These are phyloP conservation scores for Etheostoma nigrum DNA, from an alignment of 2,797 vertebrate genomes.

Conservation along the genomic window DNA sequence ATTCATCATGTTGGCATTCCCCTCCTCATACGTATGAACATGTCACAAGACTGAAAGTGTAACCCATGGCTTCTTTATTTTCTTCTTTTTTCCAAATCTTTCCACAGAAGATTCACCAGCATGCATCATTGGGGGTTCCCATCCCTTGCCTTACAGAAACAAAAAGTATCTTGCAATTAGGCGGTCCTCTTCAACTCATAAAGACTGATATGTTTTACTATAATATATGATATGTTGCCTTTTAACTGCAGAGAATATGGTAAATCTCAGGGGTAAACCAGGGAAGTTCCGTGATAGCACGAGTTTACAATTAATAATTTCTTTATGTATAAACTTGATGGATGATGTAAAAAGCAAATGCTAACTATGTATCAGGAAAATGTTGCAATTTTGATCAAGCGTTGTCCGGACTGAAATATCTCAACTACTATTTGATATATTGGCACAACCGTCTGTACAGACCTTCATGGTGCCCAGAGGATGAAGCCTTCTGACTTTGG, in stretches of 20 bases:
- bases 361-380: neutral
- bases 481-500: neutral
- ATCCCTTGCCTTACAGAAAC: neutral
- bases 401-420: neutral
- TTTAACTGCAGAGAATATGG: neutral
- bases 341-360: neutral
- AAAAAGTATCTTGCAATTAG: neutral
- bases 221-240: neutral
- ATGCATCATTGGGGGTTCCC: neutral
- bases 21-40: neutral
- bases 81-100: neutral
- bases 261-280: neutral
- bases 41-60: neutral
- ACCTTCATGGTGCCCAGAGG: neutral
- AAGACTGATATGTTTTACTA: constrained; percentile 3
- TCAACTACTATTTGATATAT: neutral
- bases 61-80: neutral
- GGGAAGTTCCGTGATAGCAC: neutral
- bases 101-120: neutral
- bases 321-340: neutral
- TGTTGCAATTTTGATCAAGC: neutral
- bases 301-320: neutral
- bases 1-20: neutral
- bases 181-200: neutral
- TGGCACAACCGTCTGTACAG: too few relatives aligned